These are phyloP conservation scores for Tragelaphus strepsiceros DNA, from an alignment of 2,113 vertebrate species.

Conservation along the genomic window DNA sequence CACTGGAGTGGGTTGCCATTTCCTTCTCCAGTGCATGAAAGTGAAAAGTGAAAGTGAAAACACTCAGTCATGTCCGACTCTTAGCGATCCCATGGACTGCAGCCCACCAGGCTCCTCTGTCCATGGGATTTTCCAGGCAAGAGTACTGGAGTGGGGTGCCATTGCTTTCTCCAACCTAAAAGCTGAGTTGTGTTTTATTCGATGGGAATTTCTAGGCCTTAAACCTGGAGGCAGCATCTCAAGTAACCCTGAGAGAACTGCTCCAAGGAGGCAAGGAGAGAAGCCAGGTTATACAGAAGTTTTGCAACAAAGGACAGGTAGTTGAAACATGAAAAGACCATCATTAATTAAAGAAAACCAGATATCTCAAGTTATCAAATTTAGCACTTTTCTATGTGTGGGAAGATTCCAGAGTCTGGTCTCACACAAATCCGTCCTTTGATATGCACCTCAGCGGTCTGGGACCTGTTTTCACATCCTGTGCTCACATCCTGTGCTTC, in stretches of 20 bases:
- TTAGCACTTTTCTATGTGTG: not conserved
- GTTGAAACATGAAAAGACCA: not conserved
- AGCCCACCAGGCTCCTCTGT: too few species aligned
- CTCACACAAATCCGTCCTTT: not conserved
- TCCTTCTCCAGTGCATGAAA: too few species aligned
- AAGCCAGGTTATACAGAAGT: not conserved
- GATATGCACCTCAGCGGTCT: not conserved
- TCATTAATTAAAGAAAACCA: not conserved
- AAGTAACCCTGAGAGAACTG: not conserved
- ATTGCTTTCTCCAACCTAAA: not conserved
- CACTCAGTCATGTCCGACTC: too few species aligned
- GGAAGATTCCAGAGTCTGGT: not conserved
- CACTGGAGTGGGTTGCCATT: too few species aligned
- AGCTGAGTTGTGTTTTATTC: not conserved
- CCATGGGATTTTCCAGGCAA: too few species aligned
- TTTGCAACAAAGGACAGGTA: not conserved
- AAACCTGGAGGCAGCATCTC: not conserved
- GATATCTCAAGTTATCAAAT: not conserved
- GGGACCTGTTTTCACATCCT: not conserved
- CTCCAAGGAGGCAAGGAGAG: not conserved
- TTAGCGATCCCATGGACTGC: too few species aligned
- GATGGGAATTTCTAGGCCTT: not conserved
- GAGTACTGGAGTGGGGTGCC: too few species aligned
- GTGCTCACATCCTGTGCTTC: not conserved
- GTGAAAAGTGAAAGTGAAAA: too few species aligned